phyloP scores from a whole-genome alignment of 2,797 vertebrate genomes.

The Lacerta viridis region DNA sequence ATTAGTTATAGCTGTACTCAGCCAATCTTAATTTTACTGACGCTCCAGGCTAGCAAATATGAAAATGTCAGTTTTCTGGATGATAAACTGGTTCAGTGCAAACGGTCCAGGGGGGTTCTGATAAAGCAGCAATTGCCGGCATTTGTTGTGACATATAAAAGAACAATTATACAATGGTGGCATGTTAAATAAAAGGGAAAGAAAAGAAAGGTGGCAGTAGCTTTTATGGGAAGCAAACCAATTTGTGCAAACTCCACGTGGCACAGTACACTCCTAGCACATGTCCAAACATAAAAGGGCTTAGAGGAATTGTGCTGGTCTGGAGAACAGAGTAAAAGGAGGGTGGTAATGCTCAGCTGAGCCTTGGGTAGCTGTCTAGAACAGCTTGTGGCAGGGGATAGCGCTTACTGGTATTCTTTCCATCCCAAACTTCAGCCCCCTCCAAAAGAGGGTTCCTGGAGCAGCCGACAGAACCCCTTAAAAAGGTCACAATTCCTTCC shows the following conservation, averaged over 20 bases:
- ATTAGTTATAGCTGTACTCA: conserved; percentile 77
- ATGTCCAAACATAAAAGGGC: conserved; percentile 43
- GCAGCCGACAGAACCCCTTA: too few species aligned
- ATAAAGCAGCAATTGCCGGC: conserved; percentile 71
- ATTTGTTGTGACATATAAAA: conserved; percentile 63
- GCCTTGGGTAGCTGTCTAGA: background rate
- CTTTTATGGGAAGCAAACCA: conserved; percentile 65
- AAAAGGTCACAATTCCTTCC: too few species aligned
- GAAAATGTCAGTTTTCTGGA: conserved; percentile 73
- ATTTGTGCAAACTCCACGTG: conserved; percentile 47
- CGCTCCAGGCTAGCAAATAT: conserved; percentile 80
- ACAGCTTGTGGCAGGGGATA: background rate
- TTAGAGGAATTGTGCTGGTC: background rate
- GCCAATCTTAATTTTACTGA: conserved; percentile 79
- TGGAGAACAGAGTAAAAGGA: background rate
- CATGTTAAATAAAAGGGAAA: background rate
- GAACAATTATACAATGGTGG: conserved; percentile 60
- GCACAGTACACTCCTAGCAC: conserved; percentile 28
- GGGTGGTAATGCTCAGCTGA: background rate
- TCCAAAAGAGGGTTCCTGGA: background rate
- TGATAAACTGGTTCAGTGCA: conserved; percentile 69
- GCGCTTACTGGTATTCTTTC: background rate
- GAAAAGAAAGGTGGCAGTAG: background rate
- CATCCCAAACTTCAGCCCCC: background rate
- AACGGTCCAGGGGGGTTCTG: conserved; percentile 58